Evolutionary conservation across 2,888 invertebrate species (phyloP).

Genomic region (Aleiodes alternator): DNA sequence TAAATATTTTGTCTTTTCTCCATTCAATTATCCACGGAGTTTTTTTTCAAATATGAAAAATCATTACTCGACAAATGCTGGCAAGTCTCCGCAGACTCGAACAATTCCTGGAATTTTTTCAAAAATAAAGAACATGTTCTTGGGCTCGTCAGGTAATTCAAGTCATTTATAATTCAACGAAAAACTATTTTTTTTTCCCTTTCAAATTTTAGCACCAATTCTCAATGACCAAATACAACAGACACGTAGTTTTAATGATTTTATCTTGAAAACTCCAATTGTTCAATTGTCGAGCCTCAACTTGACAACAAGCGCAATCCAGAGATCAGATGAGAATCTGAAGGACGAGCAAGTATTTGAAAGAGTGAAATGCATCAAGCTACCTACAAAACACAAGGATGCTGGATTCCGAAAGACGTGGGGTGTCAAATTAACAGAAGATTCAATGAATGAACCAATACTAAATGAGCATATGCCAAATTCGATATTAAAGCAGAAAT

Average conservation of each 20-base stretch:
- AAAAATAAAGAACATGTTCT: constrained; percentile 61
- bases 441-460: constrained; percentile 35
- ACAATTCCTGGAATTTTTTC: constrained; percentile 57
- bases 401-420: constrained; percentile 56
- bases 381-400: constrained; percentile 10
- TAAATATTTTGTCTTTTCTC: neutral
- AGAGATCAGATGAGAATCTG: constrained; percentile 57
- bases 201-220: constrained; percentile 5
- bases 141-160: constrained; percentile 49
- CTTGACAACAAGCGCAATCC: constrained; percentile 60
- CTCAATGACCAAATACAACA: neutral
- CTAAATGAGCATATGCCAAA: constrained; percentile 49
- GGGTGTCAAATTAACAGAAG: constrained; percentile 61
- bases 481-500: constrained; percentile 53
- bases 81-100: constrained; percentile 47
- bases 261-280: neutral
- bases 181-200: neutral
- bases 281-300: constrained; percentile 40
- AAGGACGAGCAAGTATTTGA: constrained; percentile 33
- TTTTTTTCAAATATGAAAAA: neutral
- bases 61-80: neutral
- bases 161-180: neutral
- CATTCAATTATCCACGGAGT: constrained; percentile 19
- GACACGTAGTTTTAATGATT: neutral
- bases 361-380: constrained; percentile 42